These are phyloP conservation scores for Oxystoma pomonae DNA, from an alignment of 2,888 invertebrate genomes.

Conservation along the genomic window DNA sequence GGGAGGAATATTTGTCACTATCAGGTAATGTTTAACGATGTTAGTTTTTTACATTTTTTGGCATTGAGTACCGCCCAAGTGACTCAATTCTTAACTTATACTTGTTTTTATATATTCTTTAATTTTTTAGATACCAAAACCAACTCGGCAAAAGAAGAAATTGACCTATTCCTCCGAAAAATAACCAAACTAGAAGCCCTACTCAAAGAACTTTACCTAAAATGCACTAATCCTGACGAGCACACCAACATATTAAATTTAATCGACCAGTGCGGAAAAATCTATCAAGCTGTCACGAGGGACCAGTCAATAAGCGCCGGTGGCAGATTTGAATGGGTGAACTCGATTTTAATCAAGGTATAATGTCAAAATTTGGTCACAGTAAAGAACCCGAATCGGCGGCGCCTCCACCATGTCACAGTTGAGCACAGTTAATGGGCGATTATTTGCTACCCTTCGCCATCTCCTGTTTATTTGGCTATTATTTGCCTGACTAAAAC, in stretches of 20 bases:
- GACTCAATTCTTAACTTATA: too few species aligned
- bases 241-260: constrained; percentile 12
- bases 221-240: constrained; percentile 14
- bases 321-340: constrained; percentile 93
- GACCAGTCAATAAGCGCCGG: constrained; percentile 68
- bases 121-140: constrained; percentile 30
- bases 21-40: constrained; percentile 29
- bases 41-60: too few species aligned
- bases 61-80: too few species aligned
- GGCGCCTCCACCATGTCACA: too few species aligned
- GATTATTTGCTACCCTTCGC: too few species aligned
- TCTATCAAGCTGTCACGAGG: constrained; percentile 26
- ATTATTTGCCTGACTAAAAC: too few species aligned
- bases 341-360: constrained; percentile 80
- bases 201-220: constrained; percentile 21
- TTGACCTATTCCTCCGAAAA: constrained; percentile 47
- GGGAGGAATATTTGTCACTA: constrained; percentile 38
- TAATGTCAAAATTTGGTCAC: too few species aligned
- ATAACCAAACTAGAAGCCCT: constrained; percentile 38
- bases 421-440: too few species aligned
- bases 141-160: constrained; percentile 47
- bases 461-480: too few species aligned
- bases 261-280: constrained; percentile 13
- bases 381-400: too few species aligned
- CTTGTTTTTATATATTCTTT: too few species aligned